A percentile compares a stretch with the other conserved stretches of the same genome.
phyloP scores from a whole-genome alignment of 30 jellyfish, hydroid and myxozoan species.

The Mastigias papua region DNA sequence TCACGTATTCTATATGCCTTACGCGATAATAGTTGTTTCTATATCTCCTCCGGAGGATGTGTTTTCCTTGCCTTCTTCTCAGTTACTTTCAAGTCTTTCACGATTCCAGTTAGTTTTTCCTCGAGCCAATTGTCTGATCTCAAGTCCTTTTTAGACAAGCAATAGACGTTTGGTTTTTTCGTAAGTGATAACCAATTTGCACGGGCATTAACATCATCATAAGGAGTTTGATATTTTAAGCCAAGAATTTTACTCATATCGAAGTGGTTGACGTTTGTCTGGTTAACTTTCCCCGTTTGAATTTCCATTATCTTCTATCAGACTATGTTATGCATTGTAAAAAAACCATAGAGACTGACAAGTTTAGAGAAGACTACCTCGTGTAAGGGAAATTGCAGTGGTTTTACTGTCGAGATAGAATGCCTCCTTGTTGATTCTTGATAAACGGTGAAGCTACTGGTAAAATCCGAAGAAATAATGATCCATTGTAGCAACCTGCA shows the following conservation, averaged over 20 bases:
- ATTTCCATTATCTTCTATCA: background rate
- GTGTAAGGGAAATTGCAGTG: too few species aligned
- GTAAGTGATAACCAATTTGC: too few species aligned
- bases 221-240: background rate
- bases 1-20: too few species aligned
- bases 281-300: background rate
- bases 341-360: background rate
- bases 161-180: background rate
- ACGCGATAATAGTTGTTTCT: too few species aligned
- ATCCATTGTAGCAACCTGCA: too few species aligned
- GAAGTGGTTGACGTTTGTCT: background rate
- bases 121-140: background rate
- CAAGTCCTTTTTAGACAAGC: background rate
- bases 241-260: background rate
- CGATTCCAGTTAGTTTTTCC: background rate
- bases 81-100: background rate
- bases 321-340: background rate
- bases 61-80: background rate
- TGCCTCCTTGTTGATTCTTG: too few species aligned
- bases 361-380: too few species aligned
- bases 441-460: too few species aligned
- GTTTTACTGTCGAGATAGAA: too few species aligned
- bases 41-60: too few species aligned
- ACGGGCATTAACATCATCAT: too few species aligned
- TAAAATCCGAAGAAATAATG: too few species aligned